Evolutionary conservation across 2,888 invertebrate genomes (phyloP).

Genomic region (Acanthosoma haemorrhoidale): DNA sequence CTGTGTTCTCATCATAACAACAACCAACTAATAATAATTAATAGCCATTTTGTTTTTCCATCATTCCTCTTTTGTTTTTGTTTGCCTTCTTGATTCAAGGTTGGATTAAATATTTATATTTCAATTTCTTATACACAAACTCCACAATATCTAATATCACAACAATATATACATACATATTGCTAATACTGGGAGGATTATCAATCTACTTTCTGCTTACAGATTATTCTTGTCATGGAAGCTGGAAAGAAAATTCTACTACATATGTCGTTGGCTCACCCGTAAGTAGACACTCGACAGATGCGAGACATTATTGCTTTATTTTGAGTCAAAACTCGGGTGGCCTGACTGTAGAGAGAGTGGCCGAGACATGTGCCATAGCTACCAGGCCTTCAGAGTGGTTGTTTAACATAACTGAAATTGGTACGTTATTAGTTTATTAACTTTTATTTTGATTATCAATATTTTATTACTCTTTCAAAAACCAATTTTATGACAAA

Average conservation of each 20-base stretch:
- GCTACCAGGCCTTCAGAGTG: conserved; percentile 31
- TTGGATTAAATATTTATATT: too few relatives aligned
- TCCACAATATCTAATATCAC: too few relatives aligned
- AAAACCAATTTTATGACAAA: background rate
- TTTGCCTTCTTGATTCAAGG: too few relatives aligned
- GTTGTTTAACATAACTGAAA: conserved; percentile 39
- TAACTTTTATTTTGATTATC: background rate
- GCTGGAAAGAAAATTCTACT: conserved; percentile 40
- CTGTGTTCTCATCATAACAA: too few relatives aligned
- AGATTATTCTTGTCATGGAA: conserved; percentile 41
- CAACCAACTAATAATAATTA: too few relatives aligned
- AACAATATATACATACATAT: too few relatives aligned
- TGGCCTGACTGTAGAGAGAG: conserved; percentile 33
- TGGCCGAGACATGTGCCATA: conserved; percentile 38
- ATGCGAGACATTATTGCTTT: conserved; percentile 40
- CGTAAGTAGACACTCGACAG: conserved; percentile 40
- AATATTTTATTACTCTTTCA: background rate
- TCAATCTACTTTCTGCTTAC: too few relatives aligned
- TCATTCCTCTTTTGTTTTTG: too few relatives aligned
- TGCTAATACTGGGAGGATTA: too few relatives aligned
- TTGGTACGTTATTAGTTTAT: conserved; percentile 31
- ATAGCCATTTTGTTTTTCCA: too few relatives aligned
- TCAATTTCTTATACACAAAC: too few relatives aligned
- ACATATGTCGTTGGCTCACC: conserved; percentile 41
- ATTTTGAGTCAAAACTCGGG: conserved; percentile 38